Conservation (phyloP, 2,888 invertebrate species). For the Dicranocentrus wangi region DNA sequence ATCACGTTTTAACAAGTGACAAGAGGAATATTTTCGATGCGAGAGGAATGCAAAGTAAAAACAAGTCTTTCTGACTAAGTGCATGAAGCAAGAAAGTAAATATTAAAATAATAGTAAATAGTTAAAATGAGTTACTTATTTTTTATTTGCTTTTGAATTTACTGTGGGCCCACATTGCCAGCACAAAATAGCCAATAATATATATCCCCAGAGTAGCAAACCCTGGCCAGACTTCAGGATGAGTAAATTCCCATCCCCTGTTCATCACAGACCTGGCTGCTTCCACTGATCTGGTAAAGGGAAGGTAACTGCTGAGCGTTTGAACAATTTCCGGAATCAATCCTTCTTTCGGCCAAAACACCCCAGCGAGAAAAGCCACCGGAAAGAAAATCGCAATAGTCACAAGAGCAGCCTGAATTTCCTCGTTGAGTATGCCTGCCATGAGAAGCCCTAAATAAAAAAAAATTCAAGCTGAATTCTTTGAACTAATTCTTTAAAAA, state of each 20-base stretch:
- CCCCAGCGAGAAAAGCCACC: slow-evolving; percentile 49
- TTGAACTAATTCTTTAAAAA: not conserved
- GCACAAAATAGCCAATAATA: slow-evolving; percentile 33
- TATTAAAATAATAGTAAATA: no score
- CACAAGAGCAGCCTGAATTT: slow-evolving; percentile 89
- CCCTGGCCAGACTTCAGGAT: slow-evolving; percentile 56
- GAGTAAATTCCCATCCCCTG: slow-evolving; percentile 42
- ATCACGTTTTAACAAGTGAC: no score
- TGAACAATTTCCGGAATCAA: slow-evolving; percentile 86
- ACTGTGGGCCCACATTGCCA: no score
- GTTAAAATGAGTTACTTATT: no score
- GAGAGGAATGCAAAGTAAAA: no score
- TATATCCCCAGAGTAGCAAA: slow-evolving; percentile 23
- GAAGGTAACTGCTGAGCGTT: slow-evolving; percentile 2
- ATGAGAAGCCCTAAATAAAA: slow-evolving; percentile 82
- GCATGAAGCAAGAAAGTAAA: no score
- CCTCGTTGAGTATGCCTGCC: slow-evolving; percentile 91
- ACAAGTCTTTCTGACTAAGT: no score
- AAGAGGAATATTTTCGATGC: no score
- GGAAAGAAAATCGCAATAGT: slow-evolving; percentile 64
- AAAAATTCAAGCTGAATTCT: not conserved
- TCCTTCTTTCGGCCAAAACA: slow-evolving; percentile 94
- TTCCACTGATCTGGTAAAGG: slow-evolving; percentile 47
- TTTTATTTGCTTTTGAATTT: no score
- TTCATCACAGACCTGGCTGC: slow-evolving; percentile 29